Percentiles rank a stretch among this genome's conserved stretches.
These are phyloP conservation scores for Scelioninae gen. 1 DNA, from an alignment of 2,888 invertebrate species.

Conservation along the genomic window DNA sequence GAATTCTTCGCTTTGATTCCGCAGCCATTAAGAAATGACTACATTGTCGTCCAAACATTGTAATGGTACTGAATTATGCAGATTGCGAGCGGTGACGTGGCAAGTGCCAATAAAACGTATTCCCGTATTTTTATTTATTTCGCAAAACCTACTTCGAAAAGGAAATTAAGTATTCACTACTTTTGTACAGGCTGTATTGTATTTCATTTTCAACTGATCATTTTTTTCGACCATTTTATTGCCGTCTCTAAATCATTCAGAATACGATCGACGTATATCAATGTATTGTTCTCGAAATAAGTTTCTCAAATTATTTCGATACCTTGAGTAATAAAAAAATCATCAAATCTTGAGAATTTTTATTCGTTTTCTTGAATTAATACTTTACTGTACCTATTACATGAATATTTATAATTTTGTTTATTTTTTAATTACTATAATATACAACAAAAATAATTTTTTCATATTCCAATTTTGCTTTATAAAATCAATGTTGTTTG, in stretches of 20 bases:
- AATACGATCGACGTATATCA: constrained; percentile 32
- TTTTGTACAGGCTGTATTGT: constrained; percentile 25
- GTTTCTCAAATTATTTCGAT: constrained; percentile 75
- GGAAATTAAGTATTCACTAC: constrained; percentile 39
- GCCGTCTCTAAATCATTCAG: constrained; percentile 19
- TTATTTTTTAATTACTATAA: too few relatives aligned
- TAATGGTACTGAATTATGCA: constrained; percentile 67
- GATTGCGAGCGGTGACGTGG: constrained; percentile 57
- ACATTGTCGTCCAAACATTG: constrained; percentile 66
- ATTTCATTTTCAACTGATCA: constrained; percentile 41
- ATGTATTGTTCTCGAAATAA: constrained; percentile 17
- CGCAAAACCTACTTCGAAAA: constrained; percentile 23
- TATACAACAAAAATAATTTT: too few relatives aligned
- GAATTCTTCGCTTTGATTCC: constrained; percentile 71
- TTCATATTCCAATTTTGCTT: too few relatives aligned
- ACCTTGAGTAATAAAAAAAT: constrained; percentile 23
- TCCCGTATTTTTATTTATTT: constrained; percentile 55
- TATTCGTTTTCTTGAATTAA: too few relatives aligned
- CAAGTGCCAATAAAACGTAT: constrained; percentile 67
- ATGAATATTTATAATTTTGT: too few relatives aligned
- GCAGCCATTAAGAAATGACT: constrained; percentile 69
- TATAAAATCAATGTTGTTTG: too few relatives aligned
- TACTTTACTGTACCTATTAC: too few relatives aligned
- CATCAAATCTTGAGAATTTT: too few relatives aligned
- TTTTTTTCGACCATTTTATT: constrained; percentile 43